Conservation (phyloP, 1,140 invertebrate genomes). For the Drosophila albomicans region DNA sequence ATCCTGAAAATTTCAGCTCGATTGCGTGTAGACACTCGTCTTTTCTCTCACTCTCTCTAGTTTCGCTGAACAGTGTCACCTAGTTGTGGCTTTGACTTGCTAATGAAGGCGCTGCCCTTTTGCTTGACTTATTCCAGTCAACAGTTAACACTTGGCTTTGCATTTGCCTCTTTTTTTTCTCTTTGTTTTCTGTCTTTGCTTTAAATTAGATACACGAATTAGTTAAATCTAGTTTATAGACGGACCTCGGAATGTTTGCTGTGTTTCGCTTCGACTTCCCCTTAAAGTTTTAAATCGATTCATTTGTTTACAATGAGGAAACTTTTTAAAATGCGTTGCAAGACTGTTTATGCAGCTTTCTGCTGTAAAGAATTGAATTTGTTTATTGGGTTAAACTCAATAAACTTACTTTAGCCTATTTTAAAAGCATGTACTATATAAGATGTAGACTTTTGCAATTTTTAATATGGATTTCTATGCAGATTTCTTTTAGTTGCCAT, state of each 20-base stretch:
- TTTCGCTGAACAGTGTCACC: slow-evolving; percentile 25
- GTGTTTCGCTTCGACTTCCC: background rate
- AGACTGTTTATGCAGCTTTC: background rate
- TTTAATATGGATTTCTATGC: too few relatives aligned
- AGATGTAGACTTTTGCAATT: too few relatives aligned
- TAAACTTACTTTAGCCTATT: too few relatives aligned
- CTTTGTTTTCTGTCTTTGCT: background rate
- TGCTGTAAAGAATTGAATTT: background rate
- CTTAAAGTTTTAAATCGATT: background rate
- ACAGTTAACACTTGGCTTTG: background rate
- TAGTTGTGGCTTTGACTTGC: slow-evolving; percentile 54
- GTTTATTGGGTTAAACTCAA: too few relatives aligned
- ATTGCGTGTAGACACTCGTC: background rate
- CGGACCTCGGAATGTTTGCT: background rate
- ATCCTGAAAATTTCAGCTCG: too few relatives aligned
- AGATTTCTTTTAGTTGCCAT: too few relatives aligned
- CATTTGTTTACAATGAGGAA: background rate
- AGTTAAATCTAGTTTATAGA: background rate
- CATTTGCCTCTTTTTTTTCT: slow-evolving; percentile 2
- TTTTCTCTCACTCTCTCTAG: background rate
- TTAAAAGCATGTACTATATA: too few relatives aligned
- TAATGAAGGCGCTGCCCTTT: slow-evolving; percentile 55
- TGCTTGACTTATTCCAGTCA: slow-evolving; percentile 49
- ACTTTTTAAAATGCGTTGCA: background rate
- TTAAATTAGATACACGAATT: slow-evolving; percentile 5